Evolutionary conservation across 2,797 vertebrate genomes (phyloP).

Genomic region (Phylloscopus collybita): DNA sequence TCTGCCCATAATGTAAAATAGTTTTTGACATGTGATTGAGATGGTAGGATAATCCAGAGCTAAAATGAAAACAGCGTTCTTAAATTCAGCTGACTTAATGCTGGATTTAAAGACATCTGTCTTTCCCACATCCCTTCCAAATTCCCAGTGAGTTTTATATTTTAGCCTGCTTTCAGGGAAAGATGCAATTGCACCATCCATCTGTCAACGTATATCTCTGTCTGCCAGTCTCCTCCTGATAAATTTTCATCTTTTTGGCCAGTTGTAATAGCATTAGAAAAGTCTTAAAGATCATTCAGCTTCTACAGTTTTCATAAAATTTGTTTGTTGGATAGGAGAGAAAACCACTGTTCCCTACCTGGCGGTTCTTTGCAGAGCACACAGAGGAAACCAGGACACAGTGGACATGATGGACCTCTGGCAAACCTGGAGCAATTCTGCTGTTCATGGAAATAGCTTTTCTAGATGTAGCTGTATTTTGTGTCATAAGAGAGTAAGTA

Average conservation of each 20-base stretch:
- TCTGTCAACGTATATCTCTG: background rate
- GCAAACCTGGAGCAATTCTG: background rate
- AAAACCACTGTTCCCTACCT: background rate
- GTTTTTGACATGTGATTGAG: background rate
- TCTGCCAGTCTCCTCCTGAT: background rate
- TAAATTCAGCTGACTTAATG: background rate
- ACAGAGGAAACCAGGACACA: background rate
- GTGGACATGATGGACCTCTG: fast-evolving
- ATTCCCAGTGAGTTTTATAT: background rate
- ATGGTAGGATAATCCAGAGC: constrained; percentile 18
- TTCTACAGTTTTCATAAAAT: background rate
- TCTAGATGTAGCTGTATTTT: background rate
- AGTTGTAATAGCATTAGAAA: background rate
- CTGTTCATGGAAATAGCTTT: background rate
- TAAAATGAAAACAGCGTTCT: background rate
- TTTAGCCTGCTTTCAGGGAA: constrained; percentile 8
- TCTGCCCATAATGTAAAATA: background rate
- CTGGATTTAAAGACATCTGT: constrained; percentile 39
- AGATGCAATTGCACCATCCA: background rate
- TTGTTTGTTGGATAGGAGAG: background rate
- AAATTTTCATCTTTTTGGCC: background rate
- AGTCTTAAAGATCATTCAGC: background rate
- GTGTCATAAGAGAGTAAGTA: background rate
- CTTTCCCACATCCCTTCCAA: constrained; percentile 23
- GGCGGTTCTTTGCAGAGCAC: background rate